Evolutionary conservation across 2,113 vertebrate genomes (phyloP), one percentile per base, ranked within the genome.

Genomic region (Bujurquina vittata): DNA sequence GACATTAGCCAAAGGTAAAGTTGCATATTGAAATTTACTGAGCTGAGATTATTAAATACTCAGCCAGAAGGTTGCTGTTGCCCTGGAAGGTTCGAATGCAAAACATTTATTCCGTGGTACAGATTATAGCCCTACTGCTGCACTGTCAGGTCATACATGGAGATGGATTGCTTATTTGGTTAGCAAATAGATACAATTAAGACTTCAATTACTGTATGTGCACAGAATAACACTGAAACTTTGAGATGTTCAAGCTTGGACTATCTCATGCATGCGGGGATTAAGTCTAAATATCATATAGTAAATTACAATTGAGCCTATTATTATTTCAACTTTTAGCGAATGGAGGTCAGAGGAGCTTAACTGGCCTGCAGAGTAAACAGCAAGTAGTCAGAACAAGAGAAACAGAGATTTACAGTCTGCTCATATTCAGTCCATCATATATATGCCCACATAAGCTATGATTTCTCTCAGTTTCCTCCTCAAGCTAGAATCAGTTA

Each of bases 401-500:
- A 52, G 26, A 80, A 86, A 62, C 12, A 10, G 72, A 10, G 33
- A 37, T 18, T 22, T 29, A 11, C 4, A 58, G 57, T 78, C 17
- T 46, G 52, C 37, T 73, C 23, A 18, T n/a, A 80, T 37, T 84
- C 31, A 40, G 40, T 35, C 75, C 26, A 75, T 73, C 29, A 9
- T 17, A 33, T 59, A 80, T 31, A 77, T 57, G 69, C 77, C 85
- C 76, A 91, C 14, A 65, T 56, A 43, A 54, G 86, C 86, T 85
- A 77, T 0, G 54, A 77, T 84, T 69, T 37, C 80, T 81, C 75
- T 90, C 67, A 22, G 85, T 81, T 77, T 75, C 56, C 43, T 84
- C 88, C 31, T 84, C 84, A 57, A 59, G 55, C 52, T 54, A 37
- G 69, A 93, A 92, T 93, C 91, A 86, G 92, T 89, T 91, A 29